phyloP scores from a whole-genome alignment of 2,113 vertebrate species.

The Podocnemis expansa region DNA sequence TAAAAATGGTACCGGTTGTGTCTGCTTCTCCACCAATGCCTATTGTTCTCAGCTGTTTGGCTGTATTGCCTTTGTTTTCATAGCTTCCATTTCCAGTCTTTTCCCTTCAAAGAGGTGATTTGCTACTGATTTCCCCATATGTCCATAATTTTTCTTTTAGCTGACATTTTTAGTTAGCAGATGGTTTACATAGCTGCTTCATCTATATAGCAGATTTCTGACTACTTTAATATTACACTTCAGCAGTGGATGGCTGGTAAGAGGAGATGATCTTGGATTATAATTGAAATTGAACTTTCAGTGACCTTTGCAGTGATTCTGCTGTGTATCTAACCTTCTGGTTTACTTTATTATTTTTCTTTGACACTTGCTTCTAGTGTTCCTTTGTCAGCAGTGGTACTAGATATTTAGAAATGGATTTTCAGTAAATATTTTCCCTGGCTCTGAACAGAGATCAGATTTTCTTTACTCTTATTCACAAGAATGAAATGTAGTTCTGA shows the following conservation, averaged over 20 bases:
- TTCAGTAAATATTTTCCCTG: neutral
- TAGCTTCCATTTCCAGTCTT: conserved; percentile 16
- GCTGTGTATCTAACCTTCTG: neutral
- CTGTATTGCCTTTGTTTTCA: neutral
- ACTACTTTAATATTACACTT: conserved; percentile 54
- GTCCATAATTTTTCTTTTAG: conserved; percentile 31
- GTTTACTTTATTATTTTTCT: conserved; percentile 21
- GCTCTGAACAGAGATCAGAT: neutral
- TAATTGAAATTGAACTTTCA: conserved; percentile 56
- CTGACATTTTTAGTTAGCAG: conserved; percentile 49
- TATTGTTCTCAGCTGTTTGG: neutral
- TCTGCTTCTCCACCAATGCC: neutral
- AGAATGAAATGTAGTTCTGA: neutral
- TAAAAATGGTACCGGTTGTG: neutral
- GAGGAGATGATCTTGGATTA: conserved; percentile 37
- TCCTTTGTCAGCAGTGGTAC: neutral
- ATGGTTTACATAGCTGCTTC: conserved; percentile 49
- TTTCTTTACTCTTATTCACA: neutral
- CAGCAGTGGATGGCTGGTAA: conserved; percentile 50
- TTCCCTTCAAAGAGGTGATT: neutral
- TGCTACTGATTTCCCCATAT: conserved; percentile 34
- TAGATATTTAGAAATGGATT: neutral
- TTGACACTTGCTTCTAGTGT: neutral
- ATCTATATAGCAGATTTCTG: conserved; percentile 50
- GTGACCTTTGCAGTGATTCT: conserved; percentile 22